A percentile compares a stretch with the other conserved stretches of the same genome.
Conservation (phyloP, 1,140 invertebrate genomes). For the Tigriopus japonicus region DNA sequence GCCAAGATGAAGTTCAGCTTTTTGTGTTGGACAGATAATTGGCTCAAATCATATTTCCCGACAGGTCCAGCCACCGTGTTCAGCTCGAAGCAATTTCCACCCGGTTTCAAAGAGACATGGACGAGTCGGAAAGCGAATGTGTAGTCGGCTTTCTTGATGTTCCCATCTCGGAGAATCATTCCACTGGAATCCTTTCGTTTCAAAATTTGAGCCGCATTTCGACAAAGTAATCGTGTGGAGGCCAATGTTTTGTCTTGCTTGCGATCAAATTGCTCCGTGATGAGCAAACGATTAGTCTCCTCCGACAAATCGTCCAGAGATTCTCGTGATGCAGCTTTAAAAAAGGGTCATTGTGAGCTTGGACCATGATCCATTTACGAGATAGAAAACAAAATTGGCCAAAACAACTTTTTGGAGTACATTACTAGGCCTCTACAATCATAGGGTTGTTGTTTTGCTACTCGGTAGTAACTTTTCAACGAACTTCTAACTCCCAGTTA, state of each 20-base stretch:
- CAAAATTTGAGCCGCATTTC: background rate
- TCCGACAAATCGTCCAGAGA: too few relatives aligned
- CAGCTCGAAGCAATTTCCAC: background rate
- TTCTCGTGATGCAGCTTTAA: too few relatives aligned
- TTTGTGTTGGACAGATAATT: background rate
- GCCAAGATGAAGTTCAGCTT: background rate
- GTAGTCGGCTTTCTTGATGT: background rate
- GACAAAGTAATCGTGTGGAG: background rate
- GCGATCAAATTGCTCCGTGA: background rate
- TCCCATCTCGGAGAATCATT: background rate
- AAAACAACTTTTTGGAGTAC: too few relatives aligned
- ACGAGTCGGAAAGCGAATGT: too few relatives aligned
- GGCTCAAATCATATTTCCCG: background rate
- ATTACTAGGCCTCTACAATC: too few relatives aligned
- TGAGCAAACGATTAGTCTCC: background rate
- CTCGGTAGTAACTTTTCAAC: too few relatives aligned
- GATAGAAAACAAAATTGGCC: too few relatives aligned
- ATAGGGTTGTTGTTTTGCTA: too few relatives aligned
- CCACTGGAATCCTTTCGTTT: background rate
- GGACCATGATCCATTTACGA: too few relatives aligned
- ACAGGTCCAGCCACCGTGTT: background rate
- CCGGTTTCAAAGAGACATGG: background rate
- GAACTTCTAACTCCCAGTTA: too few relatives aligned
- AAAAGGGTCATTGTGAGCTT: too few relatives aligned
- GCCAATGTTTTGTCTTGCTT: background rate